Conservation (phyloP, 2,797 vertebrate genomes). For the Malacoctenus gilli region DNA sequence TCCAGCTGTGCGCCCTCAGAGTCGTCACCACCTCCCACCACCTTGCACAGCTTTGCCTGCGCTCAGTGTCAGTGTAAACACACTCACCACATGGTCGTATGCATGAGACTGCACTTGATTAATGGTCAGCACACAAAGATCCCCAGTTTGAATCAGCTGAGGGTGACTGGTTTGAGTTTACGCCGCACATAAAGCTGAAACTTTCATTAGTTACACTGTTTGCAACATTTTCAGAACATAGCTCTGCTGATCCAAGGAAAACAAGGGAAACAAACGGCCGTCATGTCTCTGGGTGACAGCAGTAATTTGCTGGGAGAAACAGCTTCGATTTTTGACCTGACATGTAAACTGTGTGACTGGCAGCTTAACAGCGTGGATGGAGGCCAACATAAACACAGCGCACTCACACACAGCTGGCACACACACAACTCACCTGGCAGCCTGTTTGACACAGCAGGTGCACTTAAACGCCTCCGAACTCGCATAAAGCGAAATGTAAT, state of each 20-base stretch:
- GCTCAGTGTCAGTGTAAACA: conserved; percentile 29
- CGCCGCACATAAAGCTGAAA: no score
- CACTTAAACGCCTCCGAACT: neutral
- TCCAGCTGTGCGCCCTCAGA: conserved; percentile 18
- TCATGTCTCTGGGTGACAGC: conserved; percentile 25
- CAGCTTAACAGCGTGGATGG: conserved; percentile 3
- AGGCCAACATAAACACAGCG: conserved; percentile 46
- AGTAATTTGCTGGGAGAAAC: conserved; percentile 38
- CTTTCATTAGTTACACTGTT: no score
- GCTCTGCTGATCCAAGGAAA: conserved; percentile 13
- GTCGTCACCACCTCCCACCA: conserved; percentile 14
- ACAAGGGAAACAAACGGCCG: conserved; percentile 11
- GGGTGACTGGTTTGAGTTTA: neutral
- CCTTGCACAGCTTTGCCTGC: conserved; percentile 14
- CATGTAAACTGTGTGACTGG: conserved; percentile 16
- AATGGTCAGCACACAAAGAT: neutral
- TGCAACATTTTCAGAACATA: neutral
- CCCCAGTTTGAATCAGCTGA: no score
- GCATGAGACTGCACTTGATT: no score
- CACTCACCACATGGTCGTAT: neutral
- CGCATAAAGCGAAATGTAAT: conserved; percentile 14
- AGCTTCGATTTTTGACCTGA: neutral
- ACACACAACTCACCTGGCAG: conserved; percentile 35
- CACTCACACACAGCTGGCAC: conserved; percentile 31
- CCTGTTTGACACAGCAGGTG: conserved; percentile 42